Percentiles rank a stretch among this genome's conserved stretches.
Evolutionary conservation across 2,113 vertebrate species (phyloP).

Genomic region (Atrichornis clamosus): DNA sequence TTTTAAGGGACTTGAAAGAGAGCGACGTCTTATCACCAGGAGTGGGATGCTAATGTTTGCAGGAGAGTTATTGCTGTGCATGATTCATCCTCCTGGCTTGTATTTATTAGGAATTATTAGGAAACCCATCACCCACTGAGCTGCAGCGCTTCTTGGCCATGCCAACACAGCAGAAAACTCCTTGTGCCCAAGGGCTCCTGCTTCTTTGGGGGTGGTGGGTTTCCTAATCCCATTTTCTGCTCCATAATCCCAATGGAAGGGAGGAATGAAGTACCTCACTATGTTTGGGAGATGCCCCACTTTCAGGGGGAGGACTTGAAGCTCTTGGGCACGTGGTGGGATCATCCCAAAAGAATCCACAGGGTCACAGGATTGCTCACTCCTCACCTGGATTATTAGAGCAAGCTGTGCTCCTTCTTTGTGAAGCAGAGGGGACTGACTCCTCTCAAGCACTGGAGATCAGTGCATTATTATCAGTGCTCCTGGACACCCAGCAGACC

Average conservation of each 20-base stretch:
- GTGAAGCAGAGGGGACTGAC: not conserved
- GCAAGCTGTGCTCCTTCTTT: not conserved
- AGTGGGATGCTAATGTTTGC: not conserved
- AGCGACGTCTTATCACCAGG: not conserved
- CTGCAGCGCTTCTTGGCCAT: not conserved
- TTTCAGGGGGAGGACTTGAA: not conserved
- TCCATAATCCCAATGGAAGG: not conserved
- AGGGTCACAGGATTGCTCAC: not conserved
- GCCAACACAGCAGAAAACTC: not conserved
- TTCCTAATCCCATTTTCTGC: not conserved
- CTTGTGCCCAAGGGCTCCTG: not conserved
- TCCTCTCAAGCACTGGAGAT: not conserved
- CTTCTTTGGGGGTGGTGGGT: not conserved
- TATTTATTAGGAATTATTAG: not conserved
- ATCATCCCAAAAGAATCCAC: not conserved
- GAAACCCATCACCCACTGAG: not conserved
- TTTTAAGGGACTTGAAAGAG: constrained; percentile 16
- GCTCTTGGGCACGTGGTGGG: not conserved
- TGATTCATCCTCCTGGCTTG: not conserved
- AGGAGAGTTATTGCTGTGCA: not conserved
- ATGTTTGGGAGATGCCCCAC: rapidly evolving
- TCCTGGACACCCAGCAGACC: not conserved
- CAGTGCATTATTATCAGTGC: not conserved
- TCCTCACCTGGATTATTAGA: not conserved
- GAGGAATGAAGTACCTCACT: too few species aligned